Conservation (phyloP, 2,113 vertebrate species). For the Dinomys branickii region DNA sequence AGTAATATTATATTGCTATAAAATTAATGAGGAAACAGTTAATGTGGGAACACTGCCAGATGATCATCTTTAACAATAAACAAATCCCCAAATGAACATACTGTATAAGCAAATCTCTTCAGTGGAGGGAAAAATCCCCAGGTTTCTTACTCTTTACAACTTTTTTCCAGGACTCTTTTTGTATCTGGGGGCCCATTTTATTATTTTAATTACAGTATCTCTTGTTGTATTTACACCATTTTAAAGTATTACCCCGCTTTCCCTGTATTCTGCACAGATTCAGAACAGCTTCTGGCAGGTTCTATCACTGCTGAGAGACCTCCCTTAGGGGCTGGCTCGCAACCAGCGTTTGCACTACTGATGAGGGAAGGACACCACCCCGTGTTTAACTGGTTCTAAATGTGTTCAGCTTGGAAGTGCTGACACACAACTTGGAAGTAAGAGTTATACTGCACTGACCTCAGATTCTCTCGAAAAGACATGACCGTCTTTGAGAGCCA, state of each 20-base stretch:
- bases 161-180: constrained; percentile 1
- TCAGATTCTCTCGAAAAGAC: neutral
- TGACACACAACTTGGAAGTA: neutral
- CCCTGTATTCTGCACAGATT: neutral
- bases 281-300: neutral
- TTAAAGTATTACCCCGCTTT: neutral
- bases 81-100: neutral
- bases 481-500: neutral
- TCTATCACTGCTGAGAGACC: neutral
- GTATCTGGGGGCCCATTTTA: neutral
- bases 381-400: neutral
- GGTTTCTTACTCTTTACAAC: neutral
- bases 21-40: constrained; percentile 15
- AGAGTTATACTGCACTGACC: neutral
- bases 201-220: neutral
- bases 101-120: neutral
- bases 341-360: neutral
- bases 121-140: neutral
- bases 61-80: neutral
- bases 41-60: neutral
- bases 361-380: neutral
- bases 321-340: accelerated
- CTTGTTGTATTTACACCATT: neutral
- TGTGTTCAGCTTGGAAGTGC: neutral
- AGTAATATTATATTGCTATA: constrained; percentile 82